These are phyloP conservation scores for Drosophila suzukii DNA, from an alignment of 1,140 invertebrate genomes.

Conservation along the genomic window DNA sequence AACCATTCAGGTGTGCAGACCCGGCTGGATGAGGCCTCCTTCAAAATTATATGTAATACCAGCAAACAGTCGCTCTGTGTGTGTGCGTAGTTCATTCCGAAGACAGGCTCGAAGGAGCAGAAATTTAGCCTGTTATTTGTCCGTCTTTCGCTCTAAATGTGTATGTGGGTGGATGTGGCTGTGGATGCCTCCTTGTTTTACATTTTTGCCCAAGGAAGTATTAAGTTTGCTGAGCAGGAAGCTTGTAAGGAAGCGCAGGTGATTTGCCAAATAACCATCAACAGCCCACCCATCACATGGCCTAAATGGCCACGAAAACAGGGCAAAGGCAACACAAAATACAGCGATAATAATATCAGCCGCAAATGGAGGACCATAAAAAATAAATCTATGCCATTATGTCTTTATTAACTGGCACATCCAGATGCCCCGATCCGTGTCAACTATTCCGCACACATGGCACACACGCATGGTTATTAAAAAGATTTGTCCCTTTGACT, in stretches of 20 bases:
- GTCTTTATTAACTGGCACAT: conserved; percentile 77
- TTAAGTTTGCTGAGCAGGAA: conserved; percentile 77
- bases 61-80: conserved; percentile 1
- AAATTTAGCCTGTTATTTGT: conserved; percentile 33
- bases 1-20: conserved; percentile 59
- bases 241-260: conserved; percentile 78
- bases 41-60: conserved; percentile 69
- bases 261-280: conserved; percentile 77
- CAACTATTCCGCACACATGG: conserved; percentile 66
- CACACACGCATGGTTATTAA: conserved; percentile 61
- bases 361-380: conserved; percentile 74
- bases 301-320: conserved; percentile 66
- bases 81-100: conserved; percentile 59
- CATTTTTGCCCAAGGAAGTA: conserved; percentile 65
- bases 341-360: conserved; percentile 70
- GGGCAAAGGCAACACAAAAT: conserved; percentile 37
- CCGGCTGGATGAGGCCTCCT: conserved; percentile 42
- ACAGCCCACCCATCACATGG: conserved; percentile 27
- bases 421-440: conserved; percentile 28
- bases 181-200: conserved; percentile 58
- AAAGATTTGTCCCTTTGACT: conserved; percentile 76
- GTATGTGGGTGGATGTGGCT: conserved; percentile 21
- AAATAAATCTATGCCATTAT: conserved; percentile 79
- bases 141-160: conserved; percentile 11
- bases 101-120: conserved; percentile 43